Evolutionary conservation across 2,888 invertebrate species (phyloP), one percentile per base, ranked within the genome.

Genomic region (Fissipunctia ypsillon): DNA sequence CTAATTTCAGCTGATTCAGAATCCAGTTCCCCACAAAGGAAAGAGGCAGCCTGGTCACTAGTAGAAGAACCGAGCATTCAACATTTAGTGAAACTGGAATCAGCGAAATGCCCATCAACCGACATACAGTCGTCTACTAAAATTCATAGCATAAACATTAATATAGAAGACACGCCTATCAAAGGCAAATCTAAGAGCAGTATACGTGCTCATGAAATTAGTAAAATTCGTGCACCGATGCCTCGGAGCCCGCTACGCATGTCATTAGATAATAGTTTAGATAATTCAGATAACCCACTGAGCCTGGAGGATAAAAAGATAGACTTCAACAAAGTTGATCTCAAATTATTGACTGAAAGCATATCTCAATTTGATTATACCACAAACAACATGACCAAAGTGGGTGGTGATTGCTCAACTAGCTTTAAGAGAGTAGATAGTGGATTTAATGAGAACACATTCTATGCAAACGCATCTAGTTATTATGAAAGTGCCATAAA

Each of bases 401-500:
- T 88, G 28, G 90, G 84, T 35, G 89, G 90, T 52, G 93, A 95
- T 71, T 90, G 87, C 74, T 92, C 94, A 38, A 87, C 88, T 83
- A 95, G 93, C 80, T 94, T 95, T 88, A 96, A 95, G 87, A 92
- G 92, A 89, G 87, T 94, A 25, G 95, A 95, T 74, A 96, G 96
- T 80, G 96, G 96, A 16, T 96, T 94, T 76, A 95, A 94, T 75
- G 96, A 96, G 73, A 94, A 95, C 64, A 95, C 95, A 9, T 95
- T 95, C 74, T 95, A 93, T 86, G 89, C 90, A 12, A 95, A 94
- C 82, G 94, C 94, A 56, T 95, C 95, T 85, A 95, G 96, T 91
- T 95, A 95, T 82, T 96, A 96, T 73, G 95, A 95, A 88, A 95
- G 96, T 93, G 95, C 95, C 92, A 96, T 96, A 94, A 95, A 95